Conservation (phyloP, 2,797 vertebrate genomes). For the Hydrocynus forskahlii region DNA sequence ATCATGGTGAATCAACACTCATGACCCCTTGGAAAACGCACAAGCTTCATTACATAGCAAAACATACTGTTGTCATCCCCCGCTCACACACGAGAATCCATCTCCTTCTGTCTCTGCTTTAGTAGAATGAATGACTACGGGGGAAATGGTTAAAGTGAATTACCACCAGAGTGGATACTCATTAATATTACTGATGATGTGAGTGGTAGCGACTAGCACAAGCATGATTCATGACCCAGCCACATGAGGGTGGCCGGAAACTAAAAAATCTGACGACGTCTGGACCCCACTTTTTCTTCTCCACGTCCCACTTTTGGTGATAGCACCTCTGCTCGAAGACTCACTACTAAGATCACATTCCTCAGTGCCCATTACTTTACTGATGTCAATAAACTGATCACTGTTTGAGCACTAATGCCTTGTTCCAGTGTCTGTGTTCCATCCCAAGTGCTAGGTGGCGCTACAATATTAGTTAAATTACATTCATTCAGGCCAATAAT, state of each 20-base stretch:
- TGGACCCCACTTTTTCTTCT: neutral
- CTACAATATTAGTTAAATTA: neutral
- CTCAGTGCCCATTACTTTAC: too few relatives aligned
- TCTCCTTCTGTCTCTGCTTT: constrained; percentile 8
- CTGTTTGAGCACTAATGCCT: too few relatives aligned
- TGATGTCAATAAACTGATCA: too few relatives aligned
- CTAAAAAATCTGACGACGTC: constrained; percentile 40
- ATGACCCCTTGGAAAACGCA: neutral
- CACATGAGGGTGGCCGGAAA: neutral
- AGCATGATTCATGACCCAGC: constrained; percentile 60
- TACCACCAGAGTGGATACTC: constrained; percentile 54
- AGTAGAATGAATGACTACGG: constrained; percentile 45
- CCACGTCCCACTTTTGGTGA: too few relatives aligned
- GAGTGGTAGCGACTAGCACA: constrained; percentile 54
- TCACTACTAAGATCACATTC: too few relatives aligned
- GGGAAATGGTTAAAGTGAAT: constrained; percentile 52
- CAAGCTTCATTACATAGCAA: neutral
- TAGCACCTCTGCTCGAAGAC: too few relatives aligned
- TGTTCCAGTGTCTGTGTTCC: too few relatives aligned
- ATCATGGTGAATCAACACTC: neutral
- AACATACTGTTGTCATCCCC: neutral
- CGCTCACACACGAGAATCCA: neutral
- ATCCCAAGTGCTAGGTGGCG: neutral
- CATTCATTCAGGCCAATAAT: neutral
- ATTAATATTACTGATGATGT: constrained; percentile 55